Evolutionary conservation across 2,888 invertebrate species (phyloP), one percentile per base, ranked within the genome.

Genomic region (Neoscelio sp.): DNA sequence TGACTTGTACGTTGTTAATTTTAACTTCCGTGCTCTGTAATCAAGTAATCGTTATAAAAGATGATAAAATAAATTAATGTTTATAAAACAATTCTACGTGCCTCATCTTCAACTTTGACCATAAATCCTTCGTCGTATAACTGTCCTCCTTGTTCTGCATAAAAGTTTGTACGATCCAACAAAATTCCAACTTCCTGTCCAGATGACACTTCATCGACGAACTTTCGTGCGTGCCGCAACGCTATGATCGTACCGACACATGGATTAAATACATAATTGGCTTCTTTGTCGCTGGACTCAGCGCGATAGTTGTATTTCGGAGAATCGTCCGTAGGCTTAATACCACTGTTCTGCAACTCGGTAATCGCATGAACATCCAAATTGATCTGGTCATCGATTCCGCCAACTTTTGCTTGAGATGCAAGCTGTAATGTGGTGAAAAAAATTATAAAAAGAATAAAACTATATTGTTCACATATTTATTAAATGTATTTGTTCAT

Each of bases 101-200:
- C 93, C 88, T 97, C 97, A 89, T 97, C 97, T 68, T 92, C 93
- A 3, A 92, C 89, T 92, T 97, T 97, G 0, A 95, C 94, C 90
- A 98, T 93, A 84, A 95, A 97, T 15, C 99, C 99, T 87, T 97
- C 96, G 90, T 99, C 99, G 90, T 94, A 98, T 85, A 98, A 98
- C 92, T 99, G 99, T 8, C 99, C 99, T 78, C 99, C 99, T 91
- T 99, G 98, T 91, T 99, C 99, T 0, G 99, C 99, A 91, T 99
- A 99, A 91, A 99, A 99, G 90, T 93, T 96, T 0, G 99, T 99
- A 85, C 92, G 93, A 89, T 99, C 97, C 74, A 99, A 92, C 80
- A 99, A 92, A 64, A 99, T 91, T 12, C 98, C 99, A 90, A 98
- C 98, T 90, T 97, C 96, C 86, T 97, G 95, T 0, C 98, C 98